Percentiles rank a stretch among this genome's conserved stretches.
These are phyloP conservation scores for Halcyon chelicuti DNA, from an alignment of 2,797 vertebrate genomes.

Conservation along the genomic window DNA sequence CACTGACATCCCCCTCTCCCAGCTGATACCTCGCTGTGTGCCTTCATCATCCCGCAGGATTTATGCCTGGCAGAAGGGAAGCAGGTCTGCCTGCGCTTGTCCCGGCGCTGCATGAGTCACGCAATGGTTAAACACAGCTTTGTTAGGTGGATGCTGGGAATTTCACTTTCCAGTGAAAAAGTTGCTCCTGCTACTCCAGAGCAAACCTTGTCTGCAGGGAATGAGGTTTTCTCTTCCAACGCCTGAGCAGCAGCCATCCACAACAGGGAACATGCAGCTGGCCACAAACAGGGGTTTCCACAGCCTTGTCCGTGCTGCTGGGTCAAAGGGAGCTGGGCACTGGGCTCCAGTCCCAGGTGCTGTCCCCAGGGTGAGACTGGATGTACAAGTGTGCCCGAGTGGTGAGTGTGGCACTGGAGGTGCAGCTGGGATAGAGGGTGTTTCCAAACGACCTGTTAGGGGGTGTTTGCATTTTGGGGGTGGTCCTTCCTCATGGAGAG, in stretches of 20 bases:
- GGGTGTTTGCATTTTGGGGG: neutral
- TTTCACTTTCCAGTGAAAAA: neutral
- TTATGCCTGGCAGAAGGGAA: neutral
- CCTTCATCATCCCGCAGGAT: neutral
- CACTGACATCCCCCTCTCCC: neutral
- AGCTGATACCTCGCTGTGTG: neutral
- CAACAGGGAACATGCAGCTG: neutral
- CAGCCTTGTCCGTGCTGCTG: neutral
- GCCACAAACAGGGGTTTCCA: rapidly evolving
- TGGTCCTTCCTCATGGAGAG: rapidly evolving
- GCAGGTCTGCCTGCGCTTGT: neutral
- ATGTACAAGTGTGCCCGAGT: rapidly evolving
- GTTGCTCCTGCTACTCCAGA: neutral
- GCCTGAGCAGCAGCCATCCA: neutral
- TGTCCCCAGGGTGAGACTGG: rapidly evolving
- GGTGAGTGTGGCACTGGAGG: rapidly evolving
- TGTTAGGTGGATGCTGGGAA: neutral
- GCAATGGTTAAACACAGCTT: neutral
- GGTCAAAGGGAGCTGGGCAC: rapidly evolving
- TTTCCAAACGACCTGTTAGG: neutral
- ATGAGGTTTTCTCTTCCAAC: neutral
- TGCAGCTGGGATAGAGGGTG: too few relatives aligned
- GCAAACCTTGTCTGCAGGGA: neutral
- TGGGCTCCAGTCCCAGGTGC: rapidly evolving
- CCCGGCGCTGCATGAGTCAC: neutral